A percentile compares a stretch with the other conserved stretches of the same genome.
These are phyloP conservation scores for Alligator mississippiensis DNA, from an alignment of 2,113 vertebrate genomes.

Conservation along the genomic window DNA sequence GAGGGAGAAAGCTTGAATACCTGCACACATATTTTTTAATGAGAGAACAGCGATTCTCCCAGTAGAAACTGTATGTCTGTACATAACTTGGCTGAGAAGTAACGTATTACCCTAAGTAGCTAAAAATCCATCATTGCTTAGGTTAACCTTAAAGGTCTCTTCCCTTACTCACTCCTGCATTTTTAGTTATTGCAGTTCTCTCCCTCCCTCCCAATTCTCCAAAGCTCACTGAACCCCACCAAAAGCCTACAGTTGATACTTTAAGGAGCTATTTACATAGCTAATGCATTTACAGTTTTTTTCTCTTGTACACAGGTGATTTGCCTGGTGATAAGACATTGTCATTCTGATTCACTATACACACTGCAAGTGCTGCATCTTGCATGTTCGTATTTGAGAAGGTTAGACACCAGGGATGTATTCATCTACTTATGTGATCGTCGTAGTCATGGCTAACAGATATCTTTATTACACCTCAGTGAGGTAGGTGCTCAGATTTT, in stretches of 20 bases:
- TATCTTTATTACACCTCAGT: not conserved
- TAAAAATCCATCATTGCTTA: not conserved
- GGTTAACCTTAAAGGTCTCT: not conserved
- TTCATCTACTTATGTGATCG: not conserved
- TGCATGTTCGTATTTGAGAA: not conserved
- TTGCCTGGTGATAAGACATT: not conserved
- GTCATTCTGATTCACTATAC: not conserved
- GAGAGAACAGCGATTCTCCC: no score
- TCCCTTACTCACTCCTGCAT: not conserved
- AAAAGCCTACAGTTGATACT: not conserved
- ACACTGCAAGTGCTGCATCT: not conserved
- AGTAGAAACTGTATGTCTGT: no score
- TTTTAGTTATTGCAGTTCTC: not conserved
- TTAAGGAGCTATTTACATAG: not conserved
- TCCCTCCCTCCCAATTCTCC: not conserved
- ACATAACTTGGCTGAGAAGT: not conserved
- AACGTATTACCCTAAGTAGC: not conserved
- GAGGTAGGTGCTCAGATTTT: no score
- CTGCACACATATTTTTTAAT: no score
- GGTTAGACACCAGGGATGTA: not conserved
- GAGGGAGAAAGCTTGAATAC: no score
- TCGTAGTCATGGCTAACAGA: not conserved
- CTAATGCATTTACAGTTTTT: no score
- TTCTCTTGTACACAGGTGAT: not conserved
- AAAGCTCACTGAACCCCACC: not conserved